Conservation (phyloP, 1,140 invertebrate species). For the Hydropsyche tenuis region DNA sequence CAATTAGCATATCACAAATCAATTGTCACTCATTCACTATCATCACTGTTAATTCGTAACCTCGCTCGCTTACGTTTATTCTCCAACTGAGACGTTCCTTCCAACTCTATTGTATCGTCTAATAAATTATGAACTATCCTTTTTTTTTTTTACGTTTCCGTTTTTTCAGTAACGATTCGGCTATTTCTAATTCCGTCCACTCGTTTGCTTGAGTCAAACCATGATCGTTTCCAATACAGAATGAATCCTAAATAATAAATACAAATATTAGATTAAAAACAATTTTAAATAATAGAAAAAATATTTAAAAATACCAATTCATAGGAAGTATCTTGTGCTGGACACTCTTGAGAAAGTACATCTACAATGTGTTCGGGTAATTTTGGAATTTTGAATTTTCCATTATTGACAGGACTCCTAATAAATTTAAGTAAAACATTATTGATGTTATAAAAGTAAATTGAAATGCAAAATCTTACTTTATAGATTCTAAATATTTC, state of each 20-base stretch:
- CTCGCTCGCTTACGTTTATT: conserved; percentile 37
- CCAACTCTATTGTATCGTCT: not conserved
- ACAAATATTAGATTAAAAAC: too few relatives aligned
- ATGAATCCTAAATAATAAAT: conserved; percentile 56
- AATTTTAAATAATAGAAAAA: too few relatives aligned
- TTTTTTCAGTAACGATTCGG: conserved; percentile 56
- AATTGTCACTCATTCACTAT: conserved; percentile 28
- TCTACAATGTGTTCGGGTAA: conserved; percentile 53
- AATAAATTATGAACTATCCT: conserved; percentile 10
- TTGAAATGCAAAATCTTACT: conserved; percentile 54
- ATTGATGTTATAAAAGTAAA: not conserved
- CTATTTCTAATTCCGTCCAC: conserved; percentile 57
- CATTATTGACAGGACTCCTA: conserved; percentile 57
- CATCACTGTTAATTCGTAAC: conserved; percentile 42
- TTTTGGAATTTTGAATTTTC: conserved; percentile 58
- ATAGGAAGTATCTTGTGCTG: conserved; percentile 56
- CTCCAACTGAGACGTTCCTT: not conserved
- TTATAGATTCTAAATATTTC: conserved; percentile 67
- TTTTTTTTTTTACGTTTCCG: conserved; percentile 52
- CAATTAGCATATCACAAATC: not conserved
- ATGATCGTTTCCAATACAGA: conserved; percentile 58
- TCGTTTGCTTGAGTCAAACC: conserved; percentile 58
- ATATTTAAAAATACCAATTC: too few relatives aligned
- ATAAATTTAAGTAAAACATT: not conserved
- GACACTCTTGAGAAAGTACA: conserved; percentile 56